Percentiles rank a stretch among this genome's conserved stretches.
phyloP scores from a whole-genome alignment of 2,797 vertebrate species.

The Lateolabrax maculatus region DNA sequence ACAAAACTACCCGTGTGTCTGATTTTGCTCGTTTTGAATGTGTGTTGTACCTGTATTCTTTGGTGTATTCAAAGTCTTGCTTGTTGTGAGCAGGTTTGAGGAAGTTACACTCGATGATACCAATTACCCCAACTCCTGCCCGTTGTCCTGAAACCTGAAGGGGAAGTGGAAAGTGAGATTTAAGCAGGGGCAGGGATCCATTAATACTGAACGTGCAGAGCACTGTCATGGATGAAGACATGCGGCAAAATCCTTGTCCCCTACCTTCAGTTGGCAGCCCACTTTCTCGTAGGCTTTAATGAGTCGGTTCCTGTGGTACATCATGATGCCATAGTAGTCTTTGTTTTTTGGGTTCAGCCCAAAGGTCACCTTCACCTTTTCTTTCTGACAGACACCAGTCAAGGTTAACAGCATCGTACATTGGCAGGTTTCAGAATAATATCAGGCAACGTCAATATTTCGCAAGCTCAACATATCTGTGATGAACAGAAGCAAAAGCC shows the following conservation, averaged over 20 bases:
- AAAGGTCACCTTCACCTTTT: constrained; percentile 89
- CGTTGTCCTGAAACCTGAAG: constrained; percentile 80
- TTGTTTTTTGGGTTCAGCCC: constrained; percentile 86
- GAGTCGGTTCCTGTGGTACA: constrained; percentile 90
- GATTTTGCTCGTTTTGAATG: neutral
- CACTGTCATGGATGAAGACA: neutral
- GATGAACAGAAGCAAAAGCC: neutral
- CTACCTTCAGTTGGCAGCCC: constrained; percentile 88
- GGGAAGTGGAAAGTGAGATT: neutral
- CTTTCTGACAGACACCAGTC: constrained; percentile 81
- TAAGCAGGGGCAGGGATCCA: neutral
- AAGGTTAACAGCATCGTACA: constrained; percentile 50
- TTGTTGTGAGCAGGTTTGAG: constrained; percentile 89
- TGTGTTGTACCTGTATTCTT: constrained; percentile 85
- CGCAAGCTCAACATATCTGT: neutral
- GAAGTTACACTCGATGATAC: constrained; percentile 90
- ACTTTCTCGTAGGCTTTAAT: constrained; percentile 90
- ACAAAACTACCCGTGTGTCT: neutral
- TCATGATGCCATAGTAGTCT: constrained; percentile 87
- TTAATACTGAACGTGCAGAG: neutral
- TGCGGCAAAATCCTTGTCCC: neutral
- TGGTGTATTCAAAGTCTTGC: constrained; percentile 91
- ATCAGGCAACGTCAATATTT: neutral
- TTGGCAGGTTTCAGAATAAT: neutral
- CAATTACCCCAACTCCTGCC: constrained; percentile 87